Evolutionary conservation across 2,888 invertebrate species (phyloP).

Genomic region (Hymenopus coronatus): DNA sequence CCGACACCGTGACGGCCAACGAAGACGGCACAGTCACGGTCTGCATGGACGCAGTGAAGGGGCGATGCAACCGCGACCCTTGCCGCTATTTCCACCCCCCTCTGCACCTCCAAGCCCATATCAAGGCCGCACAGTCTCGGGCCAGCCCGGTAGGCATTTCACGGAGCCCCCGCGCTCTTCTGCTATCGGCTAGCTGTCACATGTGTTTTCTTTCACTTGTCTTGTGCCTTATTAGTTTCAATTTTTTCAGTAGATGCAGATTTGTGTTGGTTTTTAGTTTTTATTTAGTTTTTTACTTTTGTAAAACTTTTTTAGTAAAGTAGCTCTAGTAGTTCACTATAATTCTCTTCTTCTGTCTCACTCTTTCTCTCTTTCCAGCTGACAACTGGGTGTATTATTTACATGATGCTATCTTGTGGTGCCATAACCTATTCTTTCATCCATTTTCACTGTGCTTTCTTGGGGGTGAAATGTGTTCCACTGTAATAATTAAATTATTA

Average conservation of each 20-base stretch:
- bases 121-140: constrained; percentile 96
- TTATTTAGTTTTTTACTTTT: constrained; percentile 33
- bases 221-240: constrained; percentile 31
- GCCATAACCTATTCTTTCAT: constrained; percentile 22
- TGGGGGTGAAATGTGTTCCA: constrained; percentile 25
- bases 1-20: constrained; percentile 93
- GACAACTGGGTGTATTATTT: constrained; percentile 34
- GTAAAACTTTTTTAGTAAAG: constrained; percentile 26
- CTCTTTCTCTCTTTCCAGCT: constrained; percentile 35
- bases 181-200: constrained; percentile 35
- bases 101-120: constrained; percentile 98
- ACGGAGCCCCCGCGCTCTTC: constrained; percentile 35
- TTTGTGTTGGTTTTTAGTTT: constrained; percentile 3
- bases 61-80: constrained; percentile 98
- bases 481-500: not conserved
- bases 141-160: constrained; percentile 74
- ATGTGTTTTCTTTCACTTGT: constrained; percentile 30
- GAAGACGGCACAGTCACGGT: constrained; percentile 98
- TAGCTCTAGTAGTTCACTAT: constrained; percentile 32
- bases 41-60: constrained; percentile 99
- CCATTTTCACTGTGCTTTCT: constrained; percentile 23
- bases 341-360: constrained; percentile 35
- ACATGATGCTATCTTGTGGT: constrained; percentile 27
- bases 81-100: constrained; percentile 99
- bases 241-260: constrained; percentile 34